Evolutionary conservation across 2,797 vertebrate species (phyloP).

Genomic region (Cyprinella venusta): DNA sequence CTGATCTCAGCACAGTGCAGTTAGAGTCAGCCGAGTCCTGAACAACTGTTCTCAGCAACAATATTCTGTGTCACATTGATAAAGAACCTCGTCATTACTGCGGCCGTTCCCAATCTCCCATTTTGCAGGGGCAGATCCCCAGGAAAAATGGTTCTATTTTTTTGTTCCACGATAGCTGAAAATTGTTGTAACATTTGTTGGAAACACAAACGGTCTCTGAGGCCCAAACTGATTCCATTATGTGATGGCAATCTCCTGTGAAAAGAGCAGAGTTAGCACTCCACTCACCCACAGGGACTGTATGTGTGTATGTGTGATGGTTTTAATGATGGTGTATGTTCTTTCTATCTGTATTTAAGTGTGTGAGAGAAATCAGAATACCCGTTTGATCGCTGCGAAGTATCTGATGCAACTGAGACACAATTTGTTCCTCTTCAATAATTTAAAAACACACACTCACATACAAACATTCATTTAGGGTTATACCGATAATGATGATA

Average conservation of each 20-base stretch:
- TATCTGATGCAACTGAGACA: constrained; percentile 62
- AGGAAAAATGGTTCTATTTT: constrained; percentile 38
- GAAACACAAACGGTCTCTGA: constrained; percentile 55
- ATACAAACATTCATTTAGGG: background rate
- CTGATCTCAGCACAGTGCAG: constrained; percentile 14
- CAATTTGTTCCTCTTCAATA: constrained; percentile 57
- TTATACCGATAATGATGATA: background rate
- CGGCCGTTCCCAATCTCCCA: constrained; percentile 26
- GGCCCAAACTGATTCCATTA: constrained; percentile 58
- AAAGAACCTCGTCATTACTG: constrained; percentile 41
- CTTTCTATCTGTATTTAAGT: constrained; percentile 28
- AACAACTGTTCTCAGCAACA: constrained; percentile 4
- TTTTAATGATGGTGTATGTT: constrained; percentile 45
- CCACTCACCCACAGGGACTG: constrained; percentile 29
- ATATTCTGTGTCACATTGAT: constrained; percentile 55
- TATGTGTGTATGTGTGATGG: constrained; percentile 22
- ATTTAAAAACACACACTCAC: constrained; percentile 9
- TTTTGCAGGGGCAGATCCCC: constrained; percentile 34
- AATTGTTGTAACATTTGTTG: constrained; percentile 50
- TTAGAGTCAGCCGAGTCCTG: background rate
- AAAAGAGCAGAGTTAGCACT: constrained; percentile 58
- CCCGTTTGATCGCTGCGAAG: constrained; percentile 55
- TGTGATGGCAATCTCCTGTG: constrained; percentile 60
- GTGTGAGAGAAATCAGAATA: constrained; percentile 49
- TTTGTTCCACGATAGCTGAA: constrained; percentile 35